Evolutionary conservation across 2,113 vertebrate species (phyloP), one percentile per base, ranked within the genome.

Genomic region (Prionailurus viverrinus): DNA sequence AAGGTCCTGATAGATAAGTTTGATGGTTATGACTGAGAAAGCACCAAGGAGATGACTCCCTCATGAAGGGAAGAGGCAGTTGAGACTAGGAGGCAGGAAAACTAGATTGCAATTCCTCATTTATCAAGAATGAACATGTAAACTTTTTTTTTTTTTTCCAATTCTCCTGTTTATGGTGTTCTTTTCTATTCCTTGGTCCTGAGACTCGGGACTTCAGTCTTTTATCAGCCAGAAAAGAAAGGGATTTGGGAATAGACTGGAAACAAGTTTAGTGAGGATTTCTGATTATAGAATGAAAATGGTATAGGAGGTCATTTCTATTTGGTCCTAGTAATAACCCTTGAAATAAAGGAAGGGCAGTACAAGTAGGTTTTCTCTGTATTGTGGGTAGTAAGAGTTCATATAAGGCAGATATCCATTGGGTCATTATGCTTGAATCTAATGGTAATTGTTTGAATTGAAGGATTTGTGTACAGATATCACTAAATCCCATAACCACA

Each of bases 1-100:
- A 95, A 96, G 58, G 85, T 82, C 80, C 79, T 91, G 51, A 80
- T 29, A 80, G 86, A 45, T 55, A 73, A 96, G 92, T 92, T 19
- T 25, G 65, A 82, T 78, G 19, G 36, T 41, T 92, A 93, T 63
- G 95, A 87, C 27, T 48, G 92, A 53, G 55, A 86, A 97, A 95
- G 83, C 9, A 55, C 9, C 93, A 80, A 94, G 45, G 16, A 69
- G 55, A 90, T 65, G 84, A 15, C 19, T 31, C 29, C 85, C 94
- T 55, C 11, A 31, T 18, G 95, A 39, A 39, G 4, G 41, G 13
- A 74, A 76, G 78, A 88, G 15, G 71, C n/a, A 23, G 7, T 48
- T 0, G 55, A 91, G 80, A 1, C 29, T 92, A 80, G 25, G 27
- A 36, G 53, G 36, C 11, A 91, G 11, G 2, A 12, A 14, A 81